Base-by-base conservation (phyloP, 2,797 vertebrate genomes). In the Steatocranus sp. region DNA sequence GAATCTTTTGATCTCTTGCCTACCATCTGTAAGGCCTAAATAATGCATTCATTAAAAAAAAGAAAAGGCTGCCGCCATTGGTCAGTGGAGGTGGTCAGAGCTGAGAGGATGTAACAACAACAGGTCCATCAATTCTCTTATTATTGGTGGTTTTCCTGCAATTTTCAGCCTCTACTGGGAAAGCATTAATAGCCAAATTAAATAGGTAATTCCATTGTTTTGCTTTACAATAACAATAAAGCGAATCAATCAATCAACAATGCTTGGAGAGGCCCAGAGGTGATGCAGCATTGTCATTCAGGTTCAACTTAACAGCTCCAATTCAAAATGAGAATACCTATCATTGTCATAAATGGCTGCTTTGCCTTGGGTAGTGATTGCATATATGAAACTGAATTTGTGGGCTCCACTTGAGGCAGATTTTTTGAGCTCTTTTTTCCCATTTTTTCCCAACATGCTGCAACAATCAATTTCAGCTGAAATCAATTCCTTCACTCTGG, bases 1-100 rank as follows among this genome's bases (percentile, higher is more conserved):
- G 0, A 70, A 7, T 30, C 74, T 46, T 83, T 87, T 86, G 76
- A 73, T 83, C 83, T 78, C 75, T 12, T 14, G 5, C 15, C 73
- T 78, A 30, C 78, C 78, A 41, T 83, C 76, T 70, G 82, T 53
- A 68, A 49, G 17, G 50, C 56, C n/a, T 81, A 53, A 84, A 78
- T 89, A 87, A 87, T 89, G 74, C 38, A 87, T 78, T n/a, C 0
- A 43, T 41, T 17, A 27, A 50, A 48, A 10, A 8, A 36, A 76
- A 9, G 78, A 30, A 34, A 36, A 34, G 5, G 4, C 43, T 17
- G 58, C 66, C 0, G 6, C 23, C 15, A 5, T 83, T 3, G 11
- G 54, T 61, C 38, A 36, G 49, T 25, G 50, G 41, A 43, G 20
- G 38, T 43, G 38, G 5, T 43, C 63, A 70, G 63, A 43, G 4